phyloP scores from a whole-genome alignment of 2,888 invertebrate genomes.

The Pachycephus smyrnensis region DNA sequence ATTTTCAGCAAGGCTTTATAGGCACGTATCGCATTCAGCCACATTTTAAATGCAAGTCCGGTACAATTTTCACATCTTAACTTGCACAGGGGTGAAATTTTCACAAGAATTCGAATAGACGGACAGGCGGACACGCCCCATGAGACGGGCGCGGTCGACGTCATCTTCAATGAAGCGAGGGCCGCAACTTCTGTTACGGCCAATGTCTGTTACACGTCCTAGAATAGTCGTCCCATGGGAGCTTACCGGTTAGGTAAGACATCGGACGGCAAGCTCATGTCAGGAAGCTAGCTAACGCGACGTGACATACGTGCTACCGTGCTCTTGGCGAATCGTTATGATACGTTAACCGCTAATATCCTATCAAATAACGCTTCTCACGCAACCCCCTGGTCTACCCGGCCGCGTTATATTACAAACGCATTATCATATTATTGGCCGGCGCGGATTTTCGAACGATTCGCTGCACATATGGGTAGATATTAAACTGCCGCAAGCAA shows the following conservation, averaged over 20 bases:
- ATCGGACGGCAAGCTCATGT: slow-evolving; percentile 36
- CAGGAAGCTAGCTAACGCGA: slow-evolving; percentile 43
- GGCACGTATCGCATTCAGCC: not conserved
- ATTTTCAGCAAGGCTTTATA: not conserved
- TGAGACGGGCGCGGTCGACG: slow-evolving; percentile 40
- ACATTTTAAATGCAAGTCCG: not conserved
- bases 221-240: slow-evolving; percentile 59
- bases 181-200: slow-evolving; percentile 44
- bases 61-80: not conserved
- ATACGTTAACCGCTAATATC: slow-evolving; percentile 33
- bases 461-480: not conserved
- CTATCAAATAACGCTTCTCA: slow-evolving; percentile 40
- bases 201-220: slow-evolving; percentile 60
- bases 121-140: slow-evolving; percentile 29
- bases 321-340: slow-evolving; percentile 27
- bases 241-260: slow-evolving; percentile 40
- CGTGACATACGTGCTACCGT: slow-evolving; percentile 40
- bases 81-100: slow-evolving; percentile 13
- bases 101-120: slow-evolving; percentile 43
- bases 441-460: not conserved
- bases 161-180: slow-evolving; percentile 58
- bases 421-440: slow-evolving; percentile 7
- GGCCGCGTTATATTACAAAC: slow-evolving; percentile 3
- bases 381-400: not conserved
- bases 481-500: not conserved